Evolutionary conservation across 1,140 invertebrate species (phyloP).

Genomic region (Zaprionus capensis): DNA sequence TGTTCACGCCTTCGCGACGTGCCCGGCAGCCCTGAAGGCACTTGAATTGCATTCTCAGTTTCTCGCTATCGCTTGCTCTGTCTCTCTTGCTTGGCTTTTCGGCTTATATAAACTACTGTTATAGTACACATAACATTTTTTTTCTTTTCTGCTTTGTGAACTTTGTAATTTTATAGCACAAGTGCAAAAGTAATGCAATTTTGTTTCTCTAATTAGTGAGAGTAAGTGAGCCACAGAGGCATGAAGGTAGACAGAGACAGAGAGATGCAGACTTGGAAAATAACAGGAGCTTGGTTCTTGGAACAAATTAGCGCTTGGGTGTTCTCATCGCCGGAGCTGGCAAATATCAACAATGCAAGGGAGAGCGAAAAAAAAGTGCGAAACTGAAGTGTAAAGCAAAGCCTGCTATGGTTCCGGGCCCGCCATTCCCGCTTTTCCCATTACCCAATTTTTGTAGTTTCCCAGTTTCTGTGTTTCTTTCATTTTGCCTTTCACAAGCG

Average conservation of each 20-base stretch:
- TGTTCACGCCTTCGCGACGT: conserved; percentile 37
- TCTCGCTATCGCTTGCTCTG: not conserved
- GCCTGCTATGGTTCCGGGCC: conserved; percentile 22
- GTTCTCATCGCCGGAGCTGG: conserved; percentile 39
- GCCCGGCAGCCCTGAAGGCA: conserved; percentile 28
- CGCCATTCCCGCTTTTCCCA: not conserved
- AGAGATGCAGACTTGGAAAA: not conserved
- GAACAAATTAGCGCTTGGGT: conserved; percentile 58
- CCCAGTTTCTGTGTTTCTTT: conserved; percentile 1
- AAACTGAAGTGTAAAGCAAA: conserved; percentile 64
- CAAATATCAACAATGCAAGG: conserved; percentile 61
- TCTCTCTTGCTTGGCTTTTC: conserved; percentile 2
- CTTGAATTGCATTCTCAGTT: conserved; percentile 36
- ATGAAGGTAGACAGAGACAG: not conserved
- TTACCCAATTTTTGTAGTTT: conserved; percentile 4
- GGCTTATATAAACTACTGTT: conserved; percentile 16
- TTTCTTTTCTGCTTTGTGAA: not conserved
- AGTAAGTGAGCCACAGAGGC: not conserved
- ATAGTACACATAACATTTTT: conserved; percentile 1
- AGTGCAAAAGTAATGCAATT: conserved; percentile 70
- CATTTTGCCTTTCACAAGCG: conserved; percentile 33
- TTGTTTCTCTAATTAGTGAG: conserved; percentile 64
- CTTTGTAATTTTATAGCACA: conserved; percentile 56
- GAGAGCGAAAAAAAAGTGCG: conserved; percentile 11
- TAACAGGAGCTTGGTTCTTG: conserved; percentile 22